Percentiles rank a stretch among this genome's conserved stretches.
These are phyloP conservation scores for Novumbra hubbsi DNA, from an alignment of 2,797 vertebrate genomes.

Conservation along the genomic window DNA sequence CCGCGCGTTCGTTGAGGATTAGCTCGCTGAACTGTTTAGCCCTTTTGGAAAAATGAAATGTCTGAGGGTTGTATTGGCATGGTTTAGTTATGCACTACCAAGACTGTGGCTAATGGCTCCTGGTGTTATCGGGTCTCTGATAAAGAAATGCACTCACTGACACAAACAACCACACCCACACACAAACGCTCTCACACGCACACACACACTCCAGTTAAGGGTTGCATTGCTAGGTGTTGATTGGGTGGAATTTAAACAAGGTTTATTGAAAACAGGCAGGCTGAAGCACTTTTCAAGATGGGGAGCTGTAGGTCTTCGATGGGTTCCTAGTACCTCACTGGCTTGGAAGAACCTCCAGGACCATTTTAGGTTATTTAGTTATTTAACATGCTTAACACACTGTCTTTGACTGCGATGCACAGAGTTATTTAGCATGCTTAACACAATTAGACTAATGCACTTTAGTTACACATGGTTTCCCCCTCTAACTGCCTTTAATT, in stretches of 20 bases:
- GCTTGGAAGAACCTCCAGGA: no score
- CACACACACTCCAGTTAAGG: constrained; percentile 17
- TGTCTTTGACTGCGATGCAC: no score
- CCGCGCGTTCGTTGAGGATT: background rate
- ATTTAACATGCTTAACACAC: no score
- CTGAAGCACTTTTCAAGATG: background rate
- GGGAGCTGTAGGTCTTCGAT: no score
- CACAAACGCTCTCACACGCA: background rate
- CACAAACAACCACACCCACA: constrained; percentile 14
- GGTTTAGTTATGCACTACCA: background rate
- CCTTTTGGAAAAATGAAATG: background rate
- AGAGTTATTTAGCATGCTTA: no score
- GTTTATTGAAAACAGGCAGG: constrained; percentile 48
- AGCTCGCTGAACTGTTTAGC: background rate
- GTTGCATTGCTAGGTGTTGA: constrained; percentile 60
- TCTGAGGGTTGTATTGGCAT: background rate
- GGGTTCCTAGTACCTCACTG: no score
- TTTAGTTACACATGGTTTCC: no score
- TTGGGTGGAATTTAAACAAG: constrained; percentile 74
- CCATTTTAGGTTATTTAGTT: no score
- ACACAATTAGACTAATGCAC: no score
- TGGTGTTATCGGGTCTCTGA: background rate
- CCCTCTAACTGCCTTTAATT: no score
- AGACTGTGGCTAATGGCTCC: background rate
- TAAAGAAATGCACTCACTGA: constrained; percentile 26